These are phyloP conservation scores for Regulus satrapa DNA, from an alignment of 2,113 vertebrate genomes.

Conservation along the genomic window DNA sequence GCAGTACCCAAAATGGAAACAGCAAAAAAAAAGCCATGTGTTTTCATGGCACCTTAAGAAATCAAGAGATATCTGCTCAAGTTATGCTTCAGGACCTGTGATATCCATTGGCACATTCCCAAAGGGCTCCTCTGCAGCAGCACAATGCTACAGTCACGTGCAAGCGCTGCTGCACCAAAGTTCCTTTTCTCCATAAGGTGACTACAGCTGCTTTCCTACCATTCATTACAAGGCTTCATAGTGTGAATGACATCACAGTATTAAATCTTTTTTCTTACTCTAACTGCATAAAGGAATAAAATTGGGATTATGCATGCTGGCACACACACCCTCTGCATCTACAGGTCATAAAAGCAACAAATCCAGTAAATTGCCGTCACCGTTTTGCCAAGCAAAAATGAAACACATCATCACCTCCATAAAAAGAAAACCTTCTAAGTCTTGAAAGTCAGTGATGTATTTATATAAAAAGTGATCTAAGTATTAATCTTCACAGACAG, in stretches of 20 bases:
- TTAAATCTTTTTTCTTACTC: background rate
- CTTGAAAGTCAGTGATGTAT: background rate
- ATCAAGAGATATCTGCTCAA: background rate
- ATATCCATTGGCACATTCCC: background rate
- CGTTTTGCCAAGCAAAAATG: background rate
- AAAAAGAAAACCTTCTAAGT: background rate
- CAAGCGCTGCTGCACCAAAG: background rate
- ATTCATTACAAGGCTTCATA: background rate
- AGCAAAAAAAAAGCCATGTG: background rate
- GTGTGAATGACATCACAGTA: background rate
- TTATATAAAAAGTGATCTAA: background rate
- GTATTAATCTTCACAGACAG: background rate
- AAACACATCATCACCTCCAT: background rate
- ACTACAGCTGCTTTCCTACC: background rate
- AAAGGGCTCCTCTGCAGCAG: background rate
- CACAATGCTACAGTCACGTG: accelerated
- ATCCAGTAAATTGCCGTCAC: background rate
- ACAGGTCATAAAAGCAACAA: constrained; percentile 37
- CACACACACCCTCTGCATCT: background rate
- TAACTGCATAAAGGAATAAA: background rate
- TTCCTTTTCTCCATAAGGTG: background rate
- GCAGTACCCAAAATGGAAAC: background rate
- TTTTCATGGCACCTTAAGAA: background rate
- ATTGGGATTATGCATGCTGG: background rate
- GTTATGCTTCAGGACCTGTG: background rate